Evolutionary conservation across 1,140 invertebrate genomes (phyloP), one percentile per base, ranked within the genome.

Genomic region (Cephus cinctus): DNA sequence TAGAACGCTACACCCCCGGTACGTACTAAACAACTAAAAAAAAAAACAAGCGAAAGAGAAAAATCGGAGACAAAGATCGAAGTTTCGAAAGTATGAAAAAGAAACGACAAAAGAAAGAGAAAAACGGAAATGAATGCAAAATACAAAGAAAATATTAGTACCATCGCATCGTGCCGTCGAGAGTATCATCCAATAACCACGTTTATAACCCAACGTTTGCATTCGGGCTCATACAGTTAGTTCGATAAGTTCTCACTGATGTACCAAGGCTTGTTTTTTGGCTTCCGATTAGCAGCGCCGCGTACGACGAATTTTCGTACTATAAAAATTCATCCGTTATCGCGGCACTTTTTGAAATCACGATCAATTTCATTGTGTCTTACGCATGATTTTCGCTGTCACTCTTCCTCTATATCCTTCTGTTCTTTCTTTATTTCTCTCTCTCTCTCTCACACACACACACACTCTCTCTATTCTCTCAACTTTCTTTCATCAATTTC

Each of bases 1-100:
- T 86, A 73, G 86, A 87, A 69, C 81, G 84, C 78, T 87, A 87
- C 85, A 83, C 86, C 82, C 86, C 88, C 81, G 86, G 89, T 90
- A 86, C 84, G 88, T 88, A 85, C 77, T 75, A 74, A 73, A 25
- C 40, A 55, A 67, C 16, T 5, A 19, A 8, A 41, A 19, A 18
- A 14, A 36, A 36, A 36, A 12, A n/a, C n/a, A n/a, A n/a, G n/a
- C n/a, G n/a, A n/a, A 30, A 30, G 27, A 30, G 12, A 30, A 30
- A 36, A 36, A 16, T 16, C 11, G 8, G 16, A 36, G 16, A 30
- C 9, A 30, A n/a, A 30, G 12, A 30, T 30, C 8, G 12, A 11
- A 11, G 9, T 11, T 36, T 36, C 35, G 2, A 47, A 56, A 59
- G 47, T 59, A 52, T 55, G 43, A 56, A 45, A 59, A 59, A 30